phyloP scores from a whole-genome alignment of 2,797 vertebrate species.

The Manis pentadactyla region DNA sequence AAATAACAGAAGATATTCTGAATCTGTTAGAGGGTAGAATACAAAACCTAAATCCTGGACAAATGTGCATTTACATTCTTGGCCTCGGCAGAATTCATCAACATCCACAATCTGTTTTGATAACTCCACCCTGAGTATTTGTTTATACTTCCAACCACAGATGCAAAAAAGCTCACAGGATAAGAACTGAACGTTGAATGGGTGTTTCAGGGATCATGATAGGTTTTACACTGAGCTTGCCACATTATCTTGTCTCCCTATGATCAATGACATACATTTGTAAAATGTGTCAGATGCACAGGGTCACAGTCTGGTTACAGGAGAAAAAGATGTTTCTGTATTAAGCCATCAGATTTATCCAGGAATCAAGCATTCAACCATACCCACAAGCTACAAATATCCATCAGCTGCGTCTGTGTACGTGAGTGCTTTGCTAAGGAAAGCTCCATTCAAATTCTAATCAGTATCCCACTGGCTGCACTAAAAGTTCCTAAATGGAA shows the following conservation, averaged over 20 bases:
- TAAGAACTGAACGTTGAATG: not conserved
- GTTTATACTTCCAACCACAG: slow-evolving; percentile 6
- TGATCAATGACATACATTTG: not conserved
- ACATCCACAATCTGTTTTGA: slow-evolving; percentile 38
- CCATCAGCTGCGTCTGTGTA: not conserved
- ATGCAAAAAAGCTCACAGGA: not conserved
- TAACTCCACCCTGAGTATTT: not conserved
- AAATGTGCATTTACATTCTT: slow-evolving; percentile 30
- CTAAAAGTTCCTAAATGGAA: slow-evolving; percentile 11
- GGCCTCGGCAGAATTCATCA: slow-evolving; percentile 29
- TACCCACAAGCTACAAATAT: not conserved
- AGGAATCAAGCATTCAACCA: slow-evolving; percentile 4
- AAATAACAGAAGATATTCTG: not conserved
- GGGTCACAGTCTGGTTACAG: not conserved
- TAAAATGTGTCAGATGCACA: not conserved
- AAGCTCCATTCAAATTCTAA: slow-evolving; percentile 40
- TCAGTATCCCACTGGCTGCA: not conserved
- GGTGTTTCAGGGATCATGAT: not conserved
- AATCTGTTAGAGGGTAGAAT: not conserved
- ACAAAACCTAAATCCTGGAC: slow-evolving; percentile 38
- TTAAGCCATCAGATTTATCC: slow-evolving; percentile 41
- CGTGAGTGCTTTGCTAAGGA: not conserved
- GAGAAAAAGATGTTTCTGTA: slow-evolving; percentile 4
- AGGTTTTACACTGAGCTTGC: not conserved
- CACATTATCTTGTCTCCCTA: not conserved